Base-by-base conservation (phyloP, 2,113 vertebrate species). In the Gadus macrocephalus region DNA sequence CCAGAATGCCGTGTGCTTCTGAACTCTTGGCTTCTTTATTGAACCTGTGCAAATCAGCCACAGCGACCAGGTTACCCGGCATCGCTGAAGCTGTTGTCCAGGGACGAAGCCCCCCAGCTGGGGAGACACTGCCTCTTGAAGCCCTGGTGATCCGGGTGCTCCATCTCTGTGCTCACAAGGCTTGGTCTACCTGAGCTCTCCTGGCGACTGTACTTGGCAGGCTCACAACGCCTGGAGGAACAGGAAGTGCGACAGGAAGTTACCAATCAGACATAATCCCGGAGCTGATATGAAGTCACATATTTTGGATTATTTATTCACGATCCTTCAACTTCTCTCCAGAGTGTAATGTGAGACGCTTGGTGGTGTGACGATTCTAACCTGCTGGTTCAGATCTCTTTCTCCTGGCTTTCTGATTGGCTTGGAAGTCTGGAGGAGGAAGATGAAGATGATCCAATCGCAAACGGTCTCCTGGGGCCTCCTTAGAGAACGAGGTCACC, bases 391-490 rank as follows among this genome's bases (percentile, higher is more conserved):
- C 92, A 81, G 93, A 92, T 80, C 79, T 96, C 76, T 96, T 96
- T 84, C 93, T 94, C 78, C 91, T 93, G 20, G 91, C 92, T 86
- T 94, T 97, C 83, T 95, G 95, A 62, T 94, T 93, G 75, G 91
- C 91, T 71, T 96, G 94, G 94, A 81, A 94, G 93, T 80, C 93
- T 95, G 60, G 95, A 93, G 75, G 93, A 91, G 0, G 92, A 95
- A n/a, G 92, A 93, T 0, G 92, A 92, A 1, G 93, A 95, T n/a
- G 93, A 90, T 4, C 91, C 88, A 14, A 91, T 88, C 72, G 89
- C 69, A 0, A 90, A 81, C 67, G 91, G 22, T 0, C 89, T 75
- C 53, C 87, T 72, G 1, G 90, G 0, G 89, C 66, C n/a, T 93
- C 93, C 85, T 86, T 92, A 67, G 88, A 87, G 64, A 88, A 83